These are phyloP conservation scores for Sinodicranocentrus sp. DNA, from an alignment of 2,888 invertebrate species.

Conservation along the genomic window DNA sequence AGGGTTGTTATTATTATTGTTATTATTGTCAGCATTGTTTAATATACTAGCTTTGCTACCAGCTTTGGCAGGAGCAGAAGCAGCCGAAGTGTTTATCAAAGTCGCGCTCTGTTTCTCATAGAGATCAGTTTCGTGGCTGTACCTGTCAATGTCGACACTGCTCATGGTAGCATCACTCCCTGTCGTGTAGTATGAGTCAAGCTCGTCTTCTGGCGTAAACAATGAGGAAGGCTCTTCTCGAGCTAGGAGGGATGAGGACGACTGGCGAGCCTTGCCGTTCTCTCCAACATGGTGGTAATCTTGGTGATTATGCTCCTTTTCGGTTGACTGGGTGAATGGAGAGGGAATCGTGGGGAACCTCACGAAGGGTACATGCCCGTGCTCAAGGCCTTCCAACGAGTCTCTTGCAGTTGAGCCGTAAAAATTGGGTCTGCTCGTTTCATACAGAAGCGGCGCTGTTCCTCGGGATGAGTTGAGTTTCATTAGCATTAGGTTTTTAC, in stretches of 20 bases:
- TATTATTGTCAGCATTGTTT: slow-evolving; percentile 3
- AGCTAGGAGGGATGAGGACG: slow-evolving; percentile 31
- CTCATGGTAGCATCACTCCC: slow-evolving; percentile 52
- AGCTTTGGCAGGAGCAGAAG: slow-evolving; percentile 1
- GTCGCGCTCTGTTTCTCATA: slow-evolving; percentile 65
- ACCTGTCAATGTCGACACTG: slow-evolving; percentile 62
- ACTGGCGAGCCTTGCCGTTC: not conserved
- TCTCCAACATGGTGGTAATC: not conserved
- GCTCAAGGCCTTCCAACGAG: slow-evolving; percentile 9
- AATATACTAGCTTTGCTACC: not conserved
- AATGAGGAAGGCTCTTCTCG: slow-evolving; percentile 52
- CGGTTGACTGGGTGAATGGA: slow-evolving; percentile 32
- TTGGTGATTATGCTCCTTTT: not conserved
- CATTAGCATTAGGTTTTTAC: slow-evolving; percentile 45
- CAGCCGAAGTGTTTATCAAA: slow-evolving; percentile 5
- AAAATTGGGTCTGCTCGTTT: not conserved
- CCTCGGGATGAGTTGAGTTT: slow-evolving; percentile 42
- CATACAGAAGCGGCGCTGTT: slow-evolving; percentile 13
- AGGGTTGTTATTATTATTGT: not conserved
- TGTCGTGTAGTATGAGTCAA: slow-evolving; percentile 57
- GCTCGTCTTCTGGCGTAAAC: slow-evolving; percentile 31
- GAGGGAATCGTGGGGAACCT: slow-evolving; percentile 48
- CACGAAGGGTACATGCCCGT: slow-evolving; percentile 42
- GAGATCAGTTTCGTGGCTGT: slow-evolving; percentile 62
- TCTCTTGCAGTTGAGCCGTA: not conserved